Evolutionary conservation across 2,797 vertebrate genomes (phyloP), one percentile per base, ranked within the genome.

Genomic region (Coluber constrictor): DNA sequence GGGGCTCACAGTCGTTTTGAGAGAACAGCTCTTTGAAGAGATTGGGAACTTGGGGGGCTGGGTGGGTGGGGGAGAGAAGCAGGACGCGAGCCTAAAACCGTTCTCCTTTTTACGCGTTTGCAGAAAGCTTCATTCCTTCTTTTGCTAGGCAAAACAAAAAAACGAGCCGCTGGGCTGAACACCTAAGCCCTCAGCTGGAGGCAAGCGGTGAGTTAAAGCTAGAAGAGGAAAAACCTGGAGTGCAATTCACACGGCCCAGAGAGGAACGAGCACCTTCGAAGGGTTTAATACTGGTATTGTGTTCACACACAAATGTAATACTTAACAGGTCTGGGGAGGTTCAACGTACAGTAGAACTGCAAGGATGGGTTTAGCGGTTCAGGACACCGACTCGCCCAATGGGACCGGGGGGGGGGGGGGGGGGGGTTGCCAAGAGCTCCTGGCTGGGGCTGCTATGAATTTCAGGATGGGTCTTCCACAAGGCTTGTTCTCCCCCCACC

Each of bases 251-350:
- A 95, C 60, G 94, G 92, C 47, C 54, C 51, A 87, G 66, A 96
- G 95, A 91, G 93, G 92, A 93, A 90, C n/a, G 51, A 88, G 90
- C 16, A 55, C 94, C 95, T 94, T 94, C 93, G 92, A 25, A 57
- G 61, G 95, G 97, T 97, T 97, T 98, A 98, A 98, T 98, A 98
- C 98, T 98, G 98, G n/a, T 97, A 97, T 95, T 98, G 97, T 98
- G 97, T 98, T 98, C 97, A 98, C 96, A 87, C 51, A 87, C 51
- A 20, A 98, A 98, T 97, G 98, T 97, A 98, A 98, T 97, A 98
- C 98, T 98, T 98, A 91, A n/a, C 27, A 96, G 94, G 37, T 93
- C 95, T 96, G 97, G 95, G 29, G 29, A 98, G 97, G 97, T 97
- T 97, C 32, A 96, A 97, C 94, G 95, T 97, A 51, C 47, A 51